Conservation (phyloP, 2,113 vertebrate species). For the Chroicocephalus ridibundus region DNA sequence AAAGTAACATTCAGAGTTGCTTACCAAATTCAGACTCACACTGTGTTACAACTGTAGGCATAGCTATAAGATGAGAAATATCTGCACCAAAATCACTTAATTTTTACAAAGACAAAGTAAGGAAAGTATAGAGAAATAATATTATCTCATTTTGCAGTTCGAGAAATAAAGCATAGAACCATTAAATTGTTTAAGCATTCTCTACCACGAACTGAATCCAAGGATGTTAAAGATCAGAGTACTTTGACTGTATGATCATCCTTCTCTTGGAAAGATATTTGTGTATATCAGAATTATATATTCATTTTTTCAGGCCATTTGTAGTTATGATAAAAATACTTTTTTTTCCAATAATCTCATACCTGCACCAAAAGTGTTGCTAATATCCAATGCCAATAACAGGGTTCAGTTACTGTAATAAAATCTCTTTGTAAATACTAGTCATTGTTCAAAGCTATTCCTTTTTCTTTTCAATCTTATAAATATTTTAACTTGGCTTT, state of each 20-base stretch:
- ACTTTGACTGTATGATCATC: no score
- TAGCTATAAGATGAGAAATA: background rate
- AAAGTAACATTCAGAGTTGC: background rate
- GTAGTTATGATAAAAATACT: background rate
- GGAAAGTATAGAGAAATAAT: background rate
- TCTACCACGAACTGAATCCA: background rate
- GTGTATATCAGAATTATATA: background rate
- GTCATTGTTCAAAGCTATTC: background rate
- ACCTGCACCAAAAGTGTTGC: background rate
- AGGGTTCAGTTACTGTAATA: background rate
- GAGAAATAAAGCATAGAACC: background rate
- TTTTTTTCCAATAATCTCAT: background rate
- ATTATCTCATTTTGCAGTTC: background rate
- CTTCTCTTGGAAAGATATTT: background rate
- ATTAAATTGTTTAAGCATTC: background rate
- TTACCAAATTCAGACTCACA: background rate
- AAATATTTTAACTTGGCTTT: background rate
- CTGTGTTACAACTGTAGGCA: background rate
- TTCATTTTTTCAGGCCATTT: background rate
- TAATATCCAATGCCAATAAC: background rate
- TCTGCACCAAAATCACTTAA: background rate
- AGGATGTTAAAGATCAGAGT: background rate
- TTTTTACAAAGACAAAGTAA: background rate
- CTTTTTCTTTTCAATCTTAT: background rate
- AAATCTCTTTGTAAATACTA: background rate